phyloP scores from a whole-genome alignment of 1,140 invertebrate species.

The Pseudomyrmex pallidus region DNA sequence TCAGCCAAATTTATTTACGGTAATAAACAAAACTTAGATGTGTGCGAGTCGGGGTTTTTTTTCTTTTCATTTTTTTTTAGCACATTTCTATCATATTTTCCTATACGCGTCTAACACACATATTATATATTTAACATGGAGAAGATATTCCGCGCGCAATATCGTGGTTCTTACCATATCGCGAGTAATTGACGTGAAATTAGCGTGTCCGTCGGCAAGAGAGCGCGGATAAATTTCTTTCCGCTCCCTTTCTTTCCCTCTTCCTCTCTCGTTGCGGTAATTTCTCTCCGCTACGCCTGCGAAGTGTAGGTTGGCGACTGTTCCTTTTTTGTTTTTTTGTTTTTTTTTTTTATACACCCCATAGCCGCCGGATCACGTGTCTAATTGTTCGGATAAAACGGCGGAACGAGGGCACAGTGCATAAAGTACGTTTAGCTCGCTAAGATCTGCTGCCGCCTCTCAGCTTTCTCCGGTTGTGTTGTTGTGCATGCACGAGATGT shows the following conservation, averaged over 20 bases:
- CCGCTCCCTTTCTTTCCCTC: constrained; percentile 39
- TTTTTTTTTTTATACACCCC: constrained; percentile 5
- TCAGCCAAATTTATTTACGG: not conserved
- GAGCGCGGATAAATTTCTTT: constrained; percentile 60
- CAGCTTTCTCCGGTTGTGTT: constrained; percentile 76
- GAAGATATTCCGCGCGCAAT: constrained; percentile 4
- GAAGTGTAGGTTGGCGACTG: constrained; percentile 18
- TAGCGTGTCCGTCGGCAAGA: constrained; percentile 19
- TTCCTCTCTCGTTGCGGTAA: constrained; percentile 16
- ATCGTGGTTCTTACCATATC: constrained; percentile 22
- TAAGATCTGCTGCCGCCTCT: constrained; percentile 74
- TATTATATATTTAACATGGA: constrained; percentile 7
- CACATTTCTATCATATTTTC: not conserved
- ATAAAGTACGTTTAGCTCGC: constrained; percentile 77
- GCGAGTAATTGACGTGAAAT: constrained; percentile 53
- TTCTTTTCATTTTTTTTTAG: not conserved
- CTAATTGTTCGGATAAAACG: constrained; percentile 81
- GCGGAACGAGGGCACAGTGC: constrained; percentile 78
- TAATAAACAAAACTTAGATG: not conserved
- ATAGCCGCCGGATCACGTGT: constrained; percentile 74
- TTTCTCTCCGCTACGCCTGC: not conserved
- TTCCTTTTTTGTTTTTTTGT: not conserved
- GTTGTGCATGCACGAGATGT: constrained; percentile 49
- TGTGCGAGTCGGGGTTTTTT: not conserved
- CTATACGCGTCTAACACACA: not conserved